Evolutionary conservation across 2,888 invertebrate species (phyloP), one percentile per base, ranked within the genome.

Genomic region (Zonitis immaculata): DNA sequence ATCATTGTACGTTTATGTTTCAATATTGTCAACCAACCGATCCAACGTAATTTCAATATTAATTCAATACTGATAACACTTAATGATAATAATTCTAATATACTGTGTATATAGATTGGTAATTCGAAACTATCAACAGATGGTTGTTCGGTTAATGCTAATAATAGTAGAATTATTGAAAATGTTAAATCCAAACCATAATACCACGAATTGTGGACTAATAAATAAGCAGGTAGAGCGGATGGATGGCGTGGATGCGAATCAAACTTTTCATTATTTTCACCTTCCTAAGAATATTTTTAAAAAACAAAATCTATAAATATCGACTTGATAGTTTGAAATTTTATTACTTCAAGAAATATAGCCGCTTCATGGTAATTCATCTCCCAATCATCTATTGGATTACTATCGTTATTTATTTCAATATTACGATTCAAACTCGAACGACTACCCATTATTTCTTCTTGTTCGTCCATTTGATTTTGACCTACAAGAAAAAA

Each of bases 291-390:
- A 44, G 77, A 77, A 59, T 51, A 60, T n/a, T n/a, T n/a, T n/a
- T n/a, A n/a, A n/a, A n/a, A n/a, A n/a, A n/a, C n/a, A n/a, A n/a
- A n/a, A n/a, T n/a, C n/a, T n/a, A n/a, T n/a, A n/a, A n/a, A n/a
- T n/a, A n/a, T n/a, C n/a, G n/a, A n/a, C n/a, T n/a, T n/a, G n/a
- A n/a, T n/a, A n/a, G n/a, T n/a, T n/a, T n/a, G n/a, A n/a, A n/a
- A n/a, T n/a, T n/a, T n/a, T n/a, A n/a, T n/a, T n/a, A 88, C 89
- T 81, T 91, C 89, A 65, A 93, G 79, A 76, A 88, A 93, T 67
- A 93, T 93, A 45, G 92, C 89, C 12, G 92, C 91, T 70, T 92
- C 91, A 67, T 91, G 90, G 71, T 91, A 92, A 75, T 92, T 92
- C 86, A 91, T 88, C 75, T 90, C 87, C 91, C 91, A 92, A 62